Percentiles rank a stretch among this genome's conserved stretches.
phyloP scores from a whole-genome alignment of 2,888 invertebrate genomes.

The Mythimna vitellina region DNA sequence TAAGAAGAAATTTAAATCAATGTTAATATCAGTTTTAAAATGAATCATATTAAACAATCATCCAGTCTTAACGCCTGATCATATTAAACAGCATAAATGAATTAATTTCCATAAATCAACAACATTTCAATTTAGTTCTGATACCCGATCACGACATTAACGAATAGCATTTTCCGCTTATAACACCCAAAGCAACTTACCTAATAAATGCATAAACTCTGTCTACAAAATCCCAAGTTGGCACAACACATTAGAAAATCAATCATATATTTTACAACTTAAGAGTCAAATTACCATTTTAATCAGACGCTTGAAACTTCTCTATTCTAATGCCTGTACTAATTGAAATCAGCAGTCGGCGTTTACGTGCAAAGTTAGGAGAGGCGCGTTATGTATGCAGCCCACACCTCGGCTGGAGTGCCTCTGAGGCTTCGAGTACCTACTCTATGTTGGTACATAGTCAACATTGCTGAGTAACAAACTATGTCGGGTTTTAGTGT shows the following conservation, averaged over 20 bases:
- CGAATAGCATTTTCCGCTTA: not conserved
- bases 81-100: not conserved
- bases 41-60: not conserved
- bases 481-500: constrained; percentile 30
- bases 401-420: constrained; percentile 36
- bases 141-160: constrained; percentile 1
- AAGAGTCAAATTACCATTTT: constrained; percentile 58
- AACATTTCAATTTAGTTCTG: constrained; percentile 4
- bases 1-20: not conserved
- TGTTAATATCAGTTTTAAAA: not conserved
- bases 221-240: constrained; percentile 26
- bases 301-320: constrained; percentile 57
- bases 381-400: constrained; percentile 45
- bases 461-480: constrained; percentile 35
- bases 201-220: constrained; percentile 41
- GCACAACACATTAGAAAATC: constrained; percentile 50
- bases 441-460: constrained; percentile 28
- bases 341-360: constrained; percentile 54
- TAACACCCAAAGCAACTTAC: constrained; percentile 8
- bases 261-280: constrained; percentile 40
- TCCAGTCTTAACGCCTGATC: not conserved
- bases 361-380: constrained; percentile 47
- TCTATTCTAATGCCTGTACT: constrained; percentile 43
- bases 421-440: constrained; percentile 25
- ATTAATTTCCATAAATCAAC: not conserved